These are phyloP conservation scores for Platycercus adscitus DNA, from an alignment of 2,113 vertebrate genomes.

Conservation along the genomic window DNA sequence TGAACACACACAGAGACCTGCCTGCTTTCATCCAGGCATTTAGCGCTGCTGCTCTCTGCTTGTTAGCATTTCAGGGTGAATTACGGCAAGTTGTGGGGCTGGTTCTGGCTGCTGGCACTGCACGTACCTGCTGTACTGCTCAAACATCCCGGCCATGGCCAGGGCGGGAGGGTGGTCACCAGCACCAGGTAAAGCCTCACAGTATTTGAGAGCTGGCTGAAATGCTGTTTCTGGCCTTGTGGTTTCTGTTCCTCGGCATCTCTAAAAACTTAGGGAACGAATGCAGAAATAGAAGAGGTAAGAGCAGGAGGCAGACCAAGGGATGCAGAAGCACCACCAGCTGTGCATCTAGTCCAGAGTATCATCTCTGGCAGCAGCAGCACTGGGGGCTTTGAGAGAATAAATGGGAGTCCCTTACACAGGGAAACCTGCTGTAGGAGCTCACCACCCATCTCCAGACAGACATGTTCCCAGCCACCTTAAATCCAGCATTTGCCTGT, in stretches of 20 bases:
- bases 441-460: neutral
- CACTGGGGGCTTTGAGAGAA: neutral
- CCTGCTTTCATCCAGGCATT: neutral
- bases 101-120: neutral
- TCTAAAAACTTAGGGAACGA: neutral
- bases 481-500: neutral
- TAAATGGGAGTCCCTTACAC: rapidly evolving
- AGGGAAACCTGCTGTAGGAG: neutral
- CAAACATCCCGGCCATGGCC: neutral
- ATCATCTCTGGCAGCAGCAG: neutral
- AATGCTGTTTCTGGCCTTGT: neutral
- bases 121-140: neutral
- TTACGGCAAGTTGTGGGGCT: neutral
- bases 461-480: neutral
- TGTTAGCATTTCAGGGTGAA: neutral
- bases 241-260: rapidly evolving
- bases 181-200: neutral
- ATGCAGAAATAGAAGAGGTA: neutral
- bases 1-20: neutral
- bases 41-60: neutral
- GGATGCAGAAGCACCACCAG: neutral
- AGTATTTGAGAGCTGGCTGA: neutral
- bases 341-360: neutral
- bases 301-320: neutral
- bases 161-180: neutral